These are phyloP conservation scores for Cyclargus thomasi DNA, from an alignment of 1,140 invertebrate species.

Conservation along the genomic window DNA sequence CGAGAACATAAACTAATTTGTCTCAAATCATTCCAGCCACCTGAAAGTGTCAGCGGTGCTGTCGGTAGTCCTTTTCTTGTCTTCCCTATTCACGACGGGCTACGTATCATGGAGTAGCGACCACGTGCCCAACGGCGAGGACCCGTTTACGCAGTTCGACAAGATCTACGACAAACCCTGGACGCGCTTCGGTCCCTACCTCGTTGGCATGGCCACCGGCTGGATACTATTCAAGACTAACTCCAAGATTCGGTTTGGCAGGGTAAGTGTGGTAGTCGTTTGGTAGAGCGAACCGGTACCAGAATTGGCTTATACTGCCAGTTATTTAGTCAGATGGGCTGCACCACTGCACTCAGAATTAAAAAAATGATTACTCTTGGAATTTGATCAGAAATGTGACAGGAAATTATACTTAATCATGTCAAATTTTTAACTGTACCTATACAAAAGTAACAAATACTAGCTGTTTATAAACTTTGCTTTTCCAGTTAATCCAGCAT, in stretches of 20 bases:
- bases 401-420: too few relatives aligned
- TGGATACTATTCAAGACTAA: constrained; percentile 89
- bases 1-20: neutral
- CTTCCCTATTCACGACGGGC: constrained; percentile 86
- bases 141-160: constrained; percentile 88
- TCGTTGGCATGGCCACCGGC: constrained; percentile 88
- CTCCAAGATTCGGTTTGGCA: constrained; percentile 85
- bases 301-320: neutral
- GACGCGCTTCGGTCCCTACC: constrained; percentile 87
- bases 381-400: too few relatives aligned
- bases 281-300: too few relatives aligned
- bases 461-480: too few relatives aligned
- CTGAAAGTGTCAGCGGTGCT: constrained; percentile 82
- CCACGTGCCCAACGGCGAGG: constrained; percentile 86
- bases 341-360: too few relatives aligned
- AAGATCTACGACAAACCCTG: constrained; percentile 93
- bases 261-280: constrained; percentile 61
- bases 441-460: too few relatives aligned
- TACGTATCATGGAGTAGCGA: constrained; percentile 87
- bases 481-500: too few relatives aligned
- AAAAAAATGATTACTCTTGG: too few relatives aligned
- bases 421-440: too few relatives aligned
- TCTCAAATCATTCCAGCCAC: constrained; percentile 72
- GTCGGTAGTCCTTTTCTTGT: constrained; percentile 80
- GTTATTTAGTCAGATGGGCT: too few relatives aligned